These are phyloP conservation scores for Danio jaintianensis DNA, from an alignment of 2,797 vertebrate genomes.

Conservation along the genomic window DNA sequence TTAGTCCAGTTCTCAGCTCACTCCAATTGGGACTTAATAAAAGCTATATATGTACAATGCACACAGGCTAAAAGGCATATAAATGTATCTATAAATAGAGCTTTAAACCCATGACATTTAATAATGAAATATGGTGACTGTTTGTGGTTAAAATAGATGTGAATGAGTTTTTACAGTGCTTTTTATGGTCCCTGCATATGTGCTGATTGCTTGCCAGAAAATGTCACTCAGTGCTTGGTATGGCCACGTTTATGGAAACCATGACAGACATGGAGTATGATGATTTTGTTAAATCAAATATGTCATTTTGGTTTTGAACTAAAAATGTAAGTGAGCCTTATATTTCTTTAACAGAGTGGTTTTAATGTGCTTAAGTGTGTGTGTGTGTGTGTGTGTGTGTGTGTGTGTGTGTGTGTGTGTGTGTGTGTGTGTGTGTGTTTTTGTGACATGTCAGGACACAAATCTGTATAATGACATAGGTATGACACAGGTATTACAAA, in stretches of 20 bases:
- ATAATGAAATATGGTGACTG: conserved; percentile 9
- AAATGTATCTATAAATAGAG: neutral
- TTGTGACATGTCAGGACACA: no score
- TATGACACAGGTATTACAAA: no score
- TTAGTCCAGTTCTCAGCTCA: conserved; percentile 12
- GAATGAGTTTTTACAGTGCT: neutral
- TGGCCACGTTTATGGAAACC: conserved; percentile 11
- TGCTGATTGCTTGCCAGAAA: conserved; percentile 41
- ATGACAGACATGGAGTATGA: neutral
- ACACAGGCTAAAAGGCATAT: conserved; percentile 5
- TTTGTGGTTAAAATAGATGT: conserved; percentile 25
- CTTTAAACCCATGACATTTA: conserved; percentile 3
- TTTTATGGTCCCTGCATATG: conserved; percentile 33
- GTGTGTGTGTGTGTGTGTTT: no score
- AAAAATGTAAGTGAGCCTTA: neutral
- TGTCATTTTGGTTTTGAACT: neutral
- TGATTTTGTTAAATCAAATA: neutral
- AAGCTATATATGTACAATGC: neutral
- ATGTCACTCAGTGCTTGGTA: conserved; percentile 27
- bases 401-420: no score
- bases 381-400: neutral
- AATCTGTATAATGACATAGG: no score
- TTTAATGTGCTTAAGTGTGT: neutral
- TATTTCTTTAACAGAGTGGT: neutral
- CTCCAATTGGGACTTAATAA: conserved; percentile 15